Conservation (phyloP, 2,113 vertebrate species). For the Phalacrocorax carbo region DNA sequence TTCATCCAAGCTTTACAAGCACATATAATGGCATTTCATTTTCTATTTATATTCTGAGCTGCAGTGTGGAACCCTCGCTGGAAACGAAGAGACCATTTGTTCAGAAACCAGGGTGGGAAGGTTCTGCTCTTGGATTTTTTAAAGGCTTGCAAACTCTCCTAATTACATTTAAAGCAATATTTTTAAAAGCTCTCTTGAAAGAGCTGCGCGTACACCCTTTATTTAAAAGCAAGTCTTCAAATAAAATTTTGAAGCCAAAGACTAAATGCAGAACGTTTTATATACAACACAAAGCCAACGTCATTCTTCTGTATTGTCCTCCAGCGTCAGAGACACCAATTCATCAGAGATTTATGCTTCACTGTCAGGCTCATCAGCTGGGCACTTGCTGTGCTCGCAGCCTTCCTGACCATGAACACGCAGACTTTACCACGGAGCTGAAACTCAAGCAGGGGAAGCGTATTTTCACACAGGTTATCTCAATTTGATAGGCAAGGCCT, state of each 20-base stretch:
- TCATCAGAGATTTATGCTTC: neutral
- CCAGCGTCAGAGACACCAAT: neutral
- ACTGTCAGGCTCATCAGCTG: neutral
- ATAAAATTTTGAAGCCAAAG: neutral
- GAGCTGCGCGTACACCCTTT: neutral
- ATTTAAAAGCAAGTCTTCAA: neutral
- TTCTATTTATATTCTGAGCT: constrained; percentile 53
- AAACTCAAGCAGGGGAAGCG: neutral
- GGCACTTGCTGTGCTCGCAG: neutral
- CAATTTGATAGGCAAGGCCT: neutral
- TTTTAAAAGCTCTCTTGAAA: neutral
- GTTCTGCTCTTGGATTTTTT: constrained; percentile 35
- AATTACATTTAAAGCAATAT: neutral
- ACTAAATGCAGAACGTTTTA: neutral
- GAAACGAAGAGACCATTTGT: constrained; percentile 37
- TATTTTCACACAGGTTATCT: neutral
- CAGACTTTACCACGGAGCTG: neutral
- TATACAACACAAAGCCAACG: neutral
- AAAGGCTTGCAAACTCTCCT: constrained; percentile 35
- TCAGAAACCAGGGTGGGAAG: constrained; percentile 31
- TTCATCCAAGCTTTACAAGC: constrained; percentile 2
- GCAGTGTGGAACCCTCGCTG: neutral
- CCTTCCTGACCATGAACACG: neutral
- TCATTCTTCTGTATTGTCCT: neutral
- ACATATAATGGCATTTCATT: constrained; percentile 31